Evolutionary conservation across 2,797 vertebrate species (phyloP).

Genomic region (Rallus crepitans): DNA sequence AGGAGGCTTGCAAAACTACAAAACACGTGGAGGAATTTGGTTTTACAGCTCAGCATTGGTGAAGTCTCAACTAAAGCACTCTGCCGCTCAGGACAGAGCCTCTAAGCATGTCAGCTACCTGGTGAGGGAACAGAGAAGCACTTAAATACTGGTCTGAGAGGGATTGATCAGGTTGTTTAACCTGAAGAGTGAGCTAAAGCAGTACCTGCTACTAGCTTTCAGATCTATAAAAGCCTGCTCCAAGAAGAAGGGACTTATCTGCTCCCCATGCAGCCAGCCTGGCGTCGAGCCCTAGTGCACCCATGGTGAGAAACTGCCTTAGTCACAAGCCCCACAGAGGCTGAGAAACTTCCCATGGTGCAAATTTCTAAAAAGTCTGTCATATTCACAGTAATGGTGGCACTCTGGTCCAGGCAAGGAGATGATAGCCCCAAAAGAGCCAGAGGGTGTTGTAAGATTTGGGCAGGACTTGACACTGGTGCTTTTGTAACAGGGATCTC

Average conservation of each 20-base stretch:
- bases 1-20: neutral
- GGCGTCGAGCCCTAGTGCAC: fast-evolving
- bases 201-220: neutral
- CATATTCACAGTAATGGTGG: neutral
- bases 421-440: neutral
- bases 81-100: fast-evolving
- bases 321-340: no score
- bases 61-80: neutral
- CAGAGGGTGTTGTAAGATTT: neutral
- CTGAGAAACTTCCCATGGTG: neutral
- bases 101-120: neutral
- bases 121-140: neutral
- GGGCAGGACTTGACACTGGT: neutral
- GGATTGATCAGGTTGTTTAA: neutral
- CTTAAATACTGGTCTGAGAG: neutral
- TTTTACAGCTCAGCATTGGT: fast-evolving
- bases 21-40: neutral
- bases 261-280: neutral
- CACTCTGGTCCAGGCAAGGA: neutral
- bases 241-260: neutral
- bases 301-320: fast-evolving
- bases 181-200: neutral
- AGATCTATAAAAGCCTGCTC: neutral
- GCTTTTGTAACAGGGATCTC: neutral
- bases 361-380: neutral